Evolutionary conservation across 2,113 vertebrate species (phyloP).

Genomic region (human): DNA sequence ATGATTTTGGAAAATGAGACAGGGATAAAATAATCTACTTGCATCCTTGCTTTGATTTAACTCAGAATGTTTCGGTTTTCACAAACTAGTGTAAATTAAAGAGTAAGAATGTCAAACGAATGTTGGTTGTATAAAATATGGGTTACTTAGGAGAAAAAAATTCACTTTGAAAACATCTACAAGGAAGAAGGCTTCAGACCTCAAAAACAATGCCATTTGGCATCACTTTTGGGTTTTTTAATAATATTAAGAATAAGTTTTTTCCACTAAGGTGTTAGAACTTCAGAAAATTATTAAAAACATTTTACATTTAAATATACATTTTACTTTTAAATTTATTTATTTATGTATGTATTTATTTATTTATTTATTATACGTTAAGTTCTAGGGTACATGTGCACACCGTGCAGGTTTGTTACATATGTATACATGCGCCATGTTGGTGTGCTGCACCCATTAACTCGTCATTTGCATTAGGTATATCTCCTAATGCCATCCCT

Average conservation of each 20-base stretch:
- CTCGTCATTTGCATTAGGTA: no score
- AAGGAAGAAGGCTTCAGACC: background rate
- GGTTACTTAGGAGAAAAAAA: background rate
- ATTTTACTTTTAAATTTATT: background rate
- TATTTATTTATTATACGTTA: no score
- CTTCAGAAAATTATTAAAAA: background rate
- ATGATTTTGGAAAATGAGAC: background rate
- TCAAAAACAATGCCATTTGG: background rate
- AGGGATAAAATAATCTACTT: background rate
- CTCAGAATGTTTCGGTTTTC: background rate
- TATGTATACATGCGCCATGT: no score
- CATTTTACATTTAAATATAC: background rate
- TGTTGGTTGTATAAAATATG: background rate
- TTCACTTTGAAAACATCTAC: background rate
- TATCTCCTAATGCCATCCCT: no score
- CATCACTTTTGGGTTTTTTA: background rate
- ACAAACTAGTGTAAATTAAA: background rate
- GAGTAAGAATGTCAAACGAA: background rate
- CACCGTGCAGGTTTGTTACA: no score
- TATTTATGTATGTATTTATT: background rate
- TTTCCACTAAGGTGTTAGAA: background rate
- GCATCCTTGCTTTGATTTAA: conserved; percentile 13
- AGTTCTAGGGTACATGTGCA: no score
- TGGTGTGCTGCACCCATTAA: no score
- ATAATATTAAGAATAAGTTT: background rate